phyloP scores from a whole-genome alignment of 2,113 vertebrate species.

The Leptosomus discolor region DNA sequence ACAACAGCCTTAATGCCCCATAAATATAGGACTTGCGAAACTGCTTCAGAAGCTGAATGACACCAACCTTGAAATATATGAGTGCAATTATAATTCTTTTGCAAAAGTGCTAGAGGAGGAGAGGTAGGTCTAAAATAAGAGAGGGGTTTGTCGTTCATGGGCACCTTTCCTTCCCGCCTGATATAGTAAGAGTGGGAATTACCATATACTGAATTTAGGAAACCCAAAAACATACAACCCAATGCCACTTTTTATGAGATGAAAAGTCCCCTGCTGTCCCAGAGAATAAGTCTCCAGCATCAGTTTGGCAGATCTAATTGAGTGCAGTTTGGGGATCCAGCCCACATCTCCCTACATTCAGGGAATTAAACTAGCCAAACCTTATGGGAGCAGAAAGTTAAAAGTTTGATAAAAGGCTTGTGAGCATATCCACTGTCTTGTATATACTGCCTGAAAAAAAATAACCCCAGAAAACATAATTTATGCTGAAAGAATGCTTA shows the following conservation, averaged over 20 bases:
- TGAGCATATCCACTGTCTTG: not conserved
- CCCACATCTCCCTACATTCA: not conserved
- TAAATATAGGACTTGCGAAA: not conserved
- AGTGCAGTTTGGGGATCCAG: not conserved
- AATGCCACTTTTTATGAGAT: not conserved
- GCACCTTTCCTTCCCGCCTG: not conserved
- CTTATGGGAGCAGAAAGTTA: not conserved
- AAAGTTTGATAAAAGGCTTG: not conserved
- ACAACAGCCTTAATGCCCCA: not conserved
- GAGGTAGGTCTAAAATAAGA: not conserved
- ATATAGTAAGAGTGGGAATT: not conserved
- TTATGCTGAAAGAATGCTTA: not conserved
- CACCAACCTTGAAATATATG: not conserved
- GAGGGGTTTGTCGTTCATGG: not conserved
- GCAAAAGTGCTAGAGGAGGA: not conserved
- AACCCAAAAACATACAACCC: not conserved
- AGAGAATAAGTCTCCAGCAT: not conserved
- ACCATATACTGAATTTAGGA: not conserved
- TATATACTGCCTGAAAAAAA: not conserved
- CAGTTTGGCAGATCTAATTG: not conserved
- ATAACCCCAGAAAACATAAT: not conserved
- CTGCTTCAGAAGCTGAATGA: not conserved
- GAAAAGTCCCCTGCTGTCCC: not conserved
- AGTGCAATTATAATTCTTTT: not conserved
- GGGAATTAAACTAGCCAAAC: not conserved